Evolutionary conservation across 1,140 invertebrate species (phyloP), one percentile per base, ranked within the genome.

Genomic region (Sipha flava): DNA sequence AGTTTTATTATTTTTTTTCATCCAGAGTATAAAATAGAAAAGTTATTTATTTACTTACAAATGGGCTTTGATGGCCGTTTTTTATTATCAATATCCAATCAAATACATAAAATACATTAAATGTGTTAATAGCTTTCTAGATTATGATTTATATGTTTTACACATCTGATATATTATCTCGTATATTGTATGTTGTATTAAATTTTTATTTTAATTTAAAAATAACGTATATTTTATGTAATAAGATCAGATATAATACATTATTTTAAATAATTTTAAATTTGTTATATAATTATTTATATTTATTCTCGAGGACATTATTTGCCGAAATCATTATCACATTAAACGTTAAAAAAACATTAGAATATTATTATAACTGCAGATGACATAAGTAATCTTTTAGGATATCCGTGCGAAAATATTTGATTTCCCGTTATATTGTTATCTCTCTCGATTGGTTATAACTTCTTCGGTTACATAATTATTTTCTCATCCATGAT

Each of bases 401-500:
- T 40, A 26, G 0, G 18, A 23, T 29, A 23, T 52, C 3, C 1
- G 2, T 16, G 34, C 21, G 21, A 75, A 26, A 57, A 57, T 40
- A 0, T 57, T 57, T 29, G 21, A 75, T 75, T 75, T 75, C 31
- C 34, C 31, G 45, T 75, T 75, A 73, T 21, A n/a, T n/a, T n/a
- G 26, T 47, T 18, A n/a, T 9, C n/a, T 3, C 5, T 64, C 0
- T 34, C 0, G n/a, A n/a, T n/a, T 29, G 7, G 16, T 47, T 45
- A 18, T 31, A 6, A 21, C 21, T 75, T 54, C n/a, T 40, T 54
- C 0, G 31, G 21, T 75, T 75, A 40, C 49, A 75, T 37, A 57
- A 57, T 45, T 57, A 57, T 77, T 59, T 77, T 59, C 52, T 77
- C 52, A 40, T 77, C 34, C 23, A 26, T 10, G 21, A 77, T 75